These are phyloP conservation scores for Neogale vison DNA, from an alignment of 2,113 vertebrate genomes.

Conservation along the genomic window DNA sequence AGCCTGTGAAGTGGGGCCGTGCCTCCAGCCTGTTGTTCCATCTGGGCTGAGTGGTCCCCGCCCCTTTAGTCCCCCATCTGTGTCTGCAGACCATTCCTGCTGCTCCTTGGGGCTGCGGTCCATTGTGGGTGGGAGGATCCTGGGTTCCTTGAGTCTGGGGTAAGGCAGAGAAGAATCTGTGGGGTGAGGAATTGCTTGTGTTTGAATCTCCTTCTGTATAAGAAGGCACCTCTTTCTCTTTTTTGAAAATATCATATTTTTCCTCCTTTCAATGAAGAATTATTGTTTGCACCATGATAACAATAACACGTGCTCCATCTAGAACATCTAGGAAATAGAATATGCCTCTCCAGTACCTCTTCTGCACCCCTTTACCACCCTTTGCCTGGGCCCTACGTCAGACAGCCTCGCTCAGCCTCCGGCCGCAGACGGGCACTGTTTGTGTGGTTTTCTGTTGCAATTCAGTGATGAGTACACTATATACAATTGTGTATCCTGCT, in stretches of 20 bases:
- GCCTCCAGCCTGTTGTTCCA: not conserved
- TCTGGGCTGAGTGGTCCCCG: not conserved
- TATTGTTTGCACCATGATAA: not conserved
- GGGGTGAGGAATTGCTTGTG: not conserved
- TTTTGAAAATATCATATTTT: not conserved
- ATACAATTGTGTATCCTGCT: not conserved
- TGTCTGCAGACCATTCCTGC: not conserved
- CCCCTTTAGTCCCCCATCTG: not conserved
- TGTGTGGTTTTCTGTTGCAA: not conserved
- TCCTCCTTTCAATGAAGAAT: not conserved
- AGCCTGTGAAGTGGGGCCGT: not conserved
- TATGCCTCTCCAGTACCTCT: rapidly evolving
- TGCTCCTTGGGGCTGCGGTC: rapidly evolving
- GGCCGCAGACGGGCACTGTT: rapidly evolving
- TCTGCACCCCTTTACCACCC: too few relatives aligned
- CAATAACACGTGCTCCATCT: not conserved
- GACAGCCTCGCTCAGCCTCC: rapidly evolving
- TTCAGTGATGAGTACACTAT: not conserved
- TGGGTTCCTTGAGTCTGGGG: not conserved
- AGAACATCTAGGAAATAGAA: not conserved
- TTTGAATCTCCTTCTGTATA: not conserved
- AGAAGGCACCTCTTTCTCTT: not conserved
- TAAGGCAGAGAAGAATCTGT: not conserved
- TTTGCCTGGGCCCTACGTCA: not conserved
- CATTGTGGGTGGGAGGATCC: too few relatives aligned